Percentiles rank a stretch among this genome's conserved stretches.
Evolutionary conservation across 2,113 vertebrate species (phyloP).

Genomic region (Oryctolagus cuniculus): mOryCun1.1 NC_091442.1:20654501-20655000

Average conservation of each 20-base stretch:
- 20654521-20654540: background rate
- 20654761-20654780: background rate
- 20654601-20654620: constrained; percentile 23
- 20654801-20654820: background rate
- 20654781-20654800: constrained; percentile 1
- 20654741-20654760: background rate
- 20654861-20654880: no score
- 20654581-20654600: constrained; percentile 18
- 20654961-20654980: no score
- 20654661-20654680: constrained; percentile 9
- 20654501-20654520: background rate
- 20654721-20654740: background rate
- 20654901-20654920: no score
- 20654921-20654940: no score
- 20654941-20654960: no score
- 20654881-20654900: no score
- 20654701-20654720: constrained; percentile 3
- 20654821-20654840: no score
- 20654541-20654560: background rate
- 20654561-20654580: constrained; percentile 61
- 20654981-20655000: no score
- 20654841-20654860: no score
- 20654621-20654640: background rate
- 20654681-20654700: constrained; percentile 22
- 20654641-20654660: constrained; percentile 10